Percentiles rank a stretch among this genome's conserved stretches.
phyloP scores from a whole-genome alignment of 2,797 vertebrate genomes.

The Clarias pachynema region DNA sequence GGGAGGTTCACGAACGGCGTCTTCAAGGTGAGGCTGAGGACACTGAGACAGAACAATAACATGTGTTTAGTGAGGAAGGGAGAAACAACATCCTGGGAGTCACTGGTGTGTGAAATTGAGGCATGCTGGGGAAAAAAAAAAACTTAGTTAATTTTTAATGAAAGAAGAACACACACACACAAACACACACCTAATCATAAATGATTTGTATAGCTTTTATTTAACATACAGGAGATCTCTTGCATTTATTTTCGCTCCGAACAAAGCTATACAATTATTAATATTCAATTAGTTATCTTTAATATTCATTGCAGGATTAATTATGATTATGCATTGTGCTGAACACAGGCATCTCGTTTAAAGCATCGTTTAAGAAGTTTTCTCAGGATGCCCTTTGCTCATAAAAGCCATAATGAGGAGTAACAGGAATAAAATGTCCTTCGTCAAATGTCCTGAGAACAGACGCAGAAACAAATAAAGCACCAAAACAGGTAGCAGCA shows the following conservation, averaged over 20 bases:
- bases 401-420: not conserved
- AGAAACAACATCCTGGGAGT: not conserved
- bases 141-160: not conserved
- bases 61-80: not conserved
- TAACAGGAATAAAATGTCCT: not conserved
- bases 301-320: too few species aligned
- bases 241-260: too few species aligned
- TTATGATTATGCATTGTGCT: too few species aligned
- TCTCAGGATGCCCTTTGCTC: not conserved
- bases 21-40: constrained; percentile 71
- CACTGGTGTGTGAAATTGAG: not conserved
- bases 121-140: not conserved
- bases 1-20: constrained; percentile 66
- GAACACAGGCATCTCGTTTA: not conserved
- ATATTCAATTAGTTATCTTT: too few species aligned
- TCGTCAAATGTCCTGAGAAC: not conserved
- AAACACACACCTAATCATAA: not conserved
- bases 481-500: not conserved
- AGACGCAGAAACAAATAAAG: not conserved
- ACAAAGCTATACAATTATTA: too few species aligned
- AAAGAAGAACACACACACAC: not conserved
- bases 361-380: not conserved
- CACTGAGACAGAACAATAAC: constrained; percentile 58
- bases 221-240: too few species aligned
- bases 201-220: not conserved